A percentile compares a stretch with the other conserved stretches of the same genome.
phyloP scores from a whole-genome alignment of 2,888 invertebrate genomes.

The Lithophane socia region DNA sequence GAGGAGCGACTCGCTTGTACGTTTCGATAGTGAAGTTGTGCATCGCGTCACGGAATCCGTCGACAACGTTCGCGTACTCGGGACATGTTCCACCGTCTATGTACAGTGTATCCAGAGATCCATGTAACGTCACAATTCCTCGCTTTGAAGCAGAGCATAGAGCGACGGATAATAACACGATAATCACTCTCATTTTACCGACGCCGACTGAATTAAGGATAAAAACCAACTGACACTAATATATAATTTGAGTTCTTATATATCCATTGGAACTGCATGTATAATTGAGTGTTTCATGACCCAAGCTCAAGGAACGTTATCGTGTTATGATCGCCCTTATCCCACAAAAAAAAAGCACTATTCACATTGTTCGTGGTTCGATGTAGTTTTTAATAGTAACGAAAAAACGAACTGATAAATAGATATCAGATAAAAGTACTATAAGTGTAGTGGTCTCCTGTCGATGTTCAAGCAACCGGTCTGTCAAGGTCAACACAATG shows the following conservation, averaged over 20 bases:
- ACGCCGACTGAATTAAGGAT: conserved; percentile 15
- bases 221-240: conserved; percentile 19
- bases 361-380: background rate
- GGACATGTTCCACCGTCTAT: conserved; percentile 33
- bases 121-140: conserved; percentile 30
- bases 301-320: background rate
- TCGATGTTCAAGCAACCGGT: conserved; percentile 12
- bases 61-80: conserved; percentile 27
- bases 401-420: background rate
- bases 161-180: conserved; percentile 9
- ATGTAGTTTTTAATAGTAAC: background rate
- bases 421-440: background rate
- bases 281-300: conserved; percentile 2
- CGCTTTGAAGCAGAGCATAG: conserved; percentile 33
- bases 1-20: conserved; percentile 38
- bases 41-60: conserved; percentile 40
- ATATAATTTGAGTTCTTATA: conserved; percentile 24
- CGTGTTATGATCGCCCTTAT: background rate
- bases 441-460: background rate
- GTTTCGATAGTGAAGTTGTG: conserved; percentile 52
- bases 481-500: conserved; percentile 22
- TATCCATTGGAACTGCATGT: conserved; percentile 14
- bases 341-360: background rate
- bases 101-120: conserved; percentile 29
- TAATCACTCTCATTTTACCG: conserved; percentile 25